Evolutionary conservation across 92 coral and sea anemone genomes (phyloP), one percentile per base, ranked within the genome.

Genomic region (Muricea muricata): DNA sequence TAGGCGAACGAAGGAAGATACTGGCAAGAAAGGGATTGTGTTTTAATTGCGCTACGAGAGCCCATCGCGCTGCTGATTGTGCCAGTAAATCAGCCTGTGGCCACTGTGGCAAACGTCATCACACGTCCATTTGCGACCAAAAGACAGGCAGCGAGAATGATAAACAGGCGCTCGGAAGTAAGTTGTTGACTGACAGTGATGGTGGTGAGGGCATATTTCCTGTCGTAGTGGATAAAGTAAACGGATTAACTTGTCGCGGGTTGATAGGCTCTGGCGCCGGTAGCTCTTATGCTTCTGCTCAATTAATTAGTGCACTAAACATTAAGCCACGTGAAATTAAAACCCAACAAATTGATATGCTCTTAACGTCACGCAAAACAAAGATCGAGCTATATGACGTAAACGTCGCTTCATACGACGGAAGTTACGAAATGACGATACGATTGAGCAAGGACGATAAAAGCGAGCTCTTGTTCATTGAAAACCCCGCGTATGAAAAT

Each of bases 1-100:
- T n/a, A n/a, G n/a, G n/a, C n/a, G n/a, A n/a, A n/a, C n/a, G n/a
- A n/a, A n/a, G n/a, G n/a, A n/a, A n/a, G n/a, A n/a, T n/a, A n/a
- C n/a, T n/a, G n/a, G n/a, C n/a, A n/a, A n/a, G n/a, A n/a, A n/a
- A n/a, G n/a, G n/a, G n/a, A n/a, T n/a, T n/a, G n/a, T n/a, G n/a
- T n/a, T n/a, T n/a, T n/a, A n/a, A n/a, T n/a, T n/a, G n/a, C n/a
- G n/a, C n/a, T n/a, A n/a, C n/a, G n/a, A n/a, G n/a, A n/a, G n/a
- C n/a, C n/a, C n/a, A n/a, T 26, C 67, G 67, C 67, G 67, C 67
- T n/a, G 23, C 67, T 58, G 67, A 58, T 26, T 58, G 67, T 20
- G 9, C 67, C 25, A 58, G 67, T 58, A 58, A 58, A 26, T 18
- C 30, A 6, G 23, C 67, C 25, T 58, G 67, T n/a, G 25, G 30